Evolutionary conservation across 2,797 vertebrate genomes (phyloP).

Genomic region (Parauchenoglanis ngamensis): DNA sequence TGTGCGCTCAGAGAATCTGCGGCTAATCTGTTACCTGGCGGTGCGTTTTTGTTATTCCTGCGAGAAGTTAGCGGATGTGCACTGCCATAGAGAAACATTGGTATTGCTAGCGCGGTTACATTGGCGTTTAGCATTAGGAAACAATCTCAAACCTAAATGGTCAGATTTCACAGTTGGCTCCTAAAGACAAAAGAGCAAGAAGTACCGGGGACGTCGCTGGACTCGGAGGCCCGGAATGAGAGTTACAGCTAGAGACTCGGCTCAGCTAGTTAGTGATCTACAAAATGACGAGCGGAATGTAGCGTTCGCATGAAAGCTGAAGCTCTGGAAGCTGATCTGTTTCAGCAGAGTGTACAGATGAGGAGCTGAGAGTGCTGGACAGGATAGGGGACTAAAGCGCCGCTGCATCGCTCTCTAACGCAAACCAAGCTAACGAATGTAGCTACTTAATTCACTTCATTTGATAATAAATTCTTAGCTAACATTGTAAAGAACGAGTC

Average conservation of each 20-base stretch:
- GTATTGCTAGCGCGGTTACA: neutral
- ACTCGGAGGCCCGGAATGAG: neutral
- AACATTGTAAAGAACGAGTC: too few species aligned
- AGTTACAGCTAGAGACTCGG: neutral
- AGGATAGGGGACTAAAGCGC: neutral
- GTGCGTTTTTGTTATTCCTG: neutral
- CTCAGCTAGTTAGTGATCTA: neutral
- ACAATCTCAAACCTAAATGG: neutral
- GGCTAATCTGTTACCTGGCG: neutral
- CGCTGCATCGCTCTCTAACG: neutral
- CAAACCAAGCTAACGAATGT: too few species aligned
- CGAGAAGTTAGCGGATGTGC: neutral
- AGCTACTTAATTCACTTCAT: too few species aligned
- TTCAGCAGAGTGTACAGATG: too few species aligned
- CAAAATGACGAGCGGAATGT: neutral
- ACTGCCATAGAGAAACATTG: neutral
- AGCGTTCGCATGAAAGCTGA: neutral
- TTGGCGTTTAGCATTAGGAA: neutral
- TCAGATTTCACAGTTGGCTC: neutral
- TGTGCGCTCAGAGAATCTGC: neutral
- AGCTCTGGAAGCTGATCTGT: neutral
- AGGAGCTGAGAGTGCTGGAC: neutral
- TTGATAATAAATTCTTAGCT: too few species aligned
- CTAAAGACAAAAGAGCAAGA: neutral
- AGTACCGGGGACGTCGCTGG: neutral